Evolutionary conservation across 2,797 vertebrate genomes (phyloP).

Genomic region (Margarornis squamiger): DNA sequence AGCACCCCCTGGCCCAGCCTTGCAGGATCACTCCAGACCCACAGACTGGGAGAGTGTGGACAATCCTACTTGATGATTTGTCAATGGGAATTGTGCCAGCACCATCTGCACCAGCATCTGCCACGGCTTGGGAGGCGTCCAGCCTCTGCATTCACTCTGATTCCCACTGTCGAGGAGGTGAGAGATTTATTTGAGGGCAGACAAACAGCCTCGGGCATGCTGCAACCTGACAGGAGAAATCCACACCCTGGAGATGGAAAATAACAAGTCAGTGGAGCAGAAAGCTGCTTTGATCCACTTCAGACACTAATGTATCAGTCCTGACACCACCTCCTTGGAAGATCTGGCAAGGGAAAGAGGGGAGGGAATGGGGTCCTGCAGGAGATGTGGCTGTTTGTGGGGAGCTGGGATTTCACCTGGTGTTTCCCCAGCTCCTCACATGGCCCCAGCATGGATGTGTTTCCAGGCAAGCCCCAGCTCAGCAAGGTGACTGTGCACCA

Average conservation of each 20-base stretch:
- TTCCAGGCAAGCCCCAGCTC: not conserved
- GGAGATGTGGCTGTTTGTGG: accelerated
- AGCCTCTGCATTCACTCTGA: not conserved
- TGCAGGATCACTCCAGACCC: not conserved
- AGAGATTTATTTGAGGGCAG: not conserved
- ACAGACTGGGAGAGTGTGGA: not conserved
- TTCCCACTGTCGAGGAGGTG: not conserved
- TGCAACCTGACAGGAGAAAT: not conserved
- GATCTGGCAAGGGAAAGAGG: not conserved
- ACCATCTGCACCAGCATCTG: conserved; percentile 22
- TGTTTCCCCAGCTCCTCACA: not conserved
- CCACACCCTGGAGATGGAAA: not conserved
- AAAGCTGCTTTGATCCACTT: not conserved
- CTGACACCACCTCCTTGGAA: not conserved
- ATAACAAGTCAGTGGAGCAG: not conserved
- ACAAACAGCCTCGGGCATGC: not conserved
- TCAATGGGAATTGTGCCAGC: not conserved
- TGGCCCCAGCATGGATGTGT: accelerated
- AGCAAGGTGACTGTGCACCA: not conserved
- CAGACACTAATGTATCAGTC: not conserved
- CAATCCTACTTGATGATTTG: not conserved
- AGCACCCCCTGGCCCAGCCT: not conserved
- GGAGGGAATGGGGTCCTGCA: not conserved
- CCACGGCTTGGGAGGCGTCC: not conserved
- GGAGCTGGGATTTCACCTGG: not conserved